Conservation (phyloP, 2,797 vertebrate species). For the Hydrophis major region DNA sequence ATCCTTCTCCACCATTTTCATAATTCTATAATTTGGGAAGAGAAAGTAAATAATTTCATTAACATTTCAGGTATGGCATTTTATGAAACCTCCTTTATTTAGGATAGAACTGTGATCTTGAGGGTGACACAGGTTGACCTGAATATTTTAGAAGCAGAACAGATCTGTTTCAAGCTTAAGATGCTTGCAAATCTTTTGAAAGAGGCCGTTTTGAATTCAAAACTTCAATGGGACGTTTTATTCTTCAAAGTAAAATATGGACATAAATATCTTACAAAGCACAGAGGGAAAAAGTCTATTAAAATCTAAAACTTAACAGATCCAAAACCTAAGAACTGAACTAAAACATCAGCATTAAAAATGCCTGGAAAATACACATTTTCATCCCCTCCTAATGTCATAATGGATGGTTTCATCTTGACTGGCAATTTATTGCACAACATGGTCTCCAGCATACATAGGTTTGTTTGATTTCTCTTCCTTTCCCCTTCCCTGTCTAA, state of each 20-base stretch:
- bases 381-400: neutral
- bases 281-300: neutral
- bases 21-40: neutral
- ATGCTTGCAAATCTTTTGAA: neutral
- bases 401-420: neutral
- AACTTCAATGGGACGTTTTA: neutral
- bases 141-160: neutral
- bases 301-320: neutral
- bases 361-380: neutral
- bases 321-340: neutral
- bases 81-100: neutral
- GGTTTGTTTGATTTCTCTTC: neutral
- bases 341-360: neutral
- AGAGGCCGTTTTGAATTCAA: neutral
- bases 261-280: neutral
- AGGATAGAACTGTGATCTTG: neutral
- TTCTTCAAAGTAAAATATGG: neutral
- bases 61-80: neutral
- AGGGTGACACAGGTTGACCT: neutral
- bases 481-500: neutral
- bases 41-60: neutral
- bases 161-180: neutral
- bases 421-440: neutral
- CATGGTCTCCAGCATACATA: neutral
- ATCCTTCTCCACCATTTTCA: neutral